Percentiles rank a stretch among this genome's conserved stretches.
phyloP scores from a whole-genome alignment of 2,888 invertebrate genomes.

The Petrolisthes manimaculis region DNA sequence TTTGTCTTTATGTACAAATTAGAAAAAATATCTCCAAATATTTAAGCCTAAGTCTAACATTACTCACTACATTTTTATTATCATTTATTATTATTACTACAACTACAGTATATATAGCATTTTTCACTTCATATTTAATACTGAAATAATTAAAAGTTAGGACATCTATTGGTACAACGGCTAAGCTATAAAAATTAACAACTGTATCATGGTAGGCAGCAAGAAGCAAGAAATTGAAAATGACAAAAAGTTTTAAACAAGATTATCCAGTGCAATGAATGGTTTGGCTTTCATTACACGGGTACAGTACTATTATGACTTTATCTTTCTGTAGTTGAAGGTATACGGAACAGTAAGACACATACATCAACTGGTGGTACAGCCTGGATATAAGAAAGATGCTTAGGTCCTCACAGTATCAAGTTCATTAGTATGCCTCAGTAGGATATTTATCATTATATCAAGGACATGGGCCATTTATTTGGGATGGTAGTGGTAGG shows the following conservation, averaged over 20 bases:
- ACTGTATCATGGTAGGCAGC: slow-evolving; percentile 8
- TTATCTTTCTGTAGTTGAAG: no score
- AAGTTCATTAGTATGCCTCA: no score
- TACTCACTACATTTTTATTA: slow-evolving; percentile 7
- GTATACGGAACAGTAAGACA: no score
- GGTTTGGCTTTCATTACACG: not conserved
- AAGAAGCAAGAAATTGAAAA: not conserved
- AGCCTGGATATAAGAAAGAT: no score
- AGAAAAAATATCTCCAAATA: slow-evolving; percentile 31
- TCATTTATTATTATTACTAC: not conserved
- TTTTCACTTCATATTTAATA: slow-evolving; percentile 33
- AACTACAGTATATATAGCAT: slow-evolving; percentile 17
- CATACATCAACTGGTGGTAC: no score
- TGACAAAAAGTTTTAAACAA: not conserved
- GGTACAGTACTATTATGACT: no score
- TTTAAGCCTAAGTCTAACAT: slow-evolving; percentile 35
- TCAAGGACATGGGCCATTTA: no score
- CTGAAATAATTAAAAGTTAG: slow-evolving; percentile 33
- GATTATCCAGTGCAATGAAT: not conserved
- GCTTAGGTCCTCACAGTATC: no score
- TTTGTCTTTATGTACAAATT: slow-evolving; percentile 31
- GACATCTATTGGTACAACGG: slow-evolving; percentile 20
- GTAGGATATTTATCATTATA: no score
- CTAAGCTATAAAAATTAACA: slow-evolving; percentile 5
- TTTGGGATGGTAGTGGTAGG: no score